Evolutionary conservation across 35 echinoderm and acorn worm genomes (phyloP).

Genomic region (Hemicentrotus pulcherrimus): DNA sequence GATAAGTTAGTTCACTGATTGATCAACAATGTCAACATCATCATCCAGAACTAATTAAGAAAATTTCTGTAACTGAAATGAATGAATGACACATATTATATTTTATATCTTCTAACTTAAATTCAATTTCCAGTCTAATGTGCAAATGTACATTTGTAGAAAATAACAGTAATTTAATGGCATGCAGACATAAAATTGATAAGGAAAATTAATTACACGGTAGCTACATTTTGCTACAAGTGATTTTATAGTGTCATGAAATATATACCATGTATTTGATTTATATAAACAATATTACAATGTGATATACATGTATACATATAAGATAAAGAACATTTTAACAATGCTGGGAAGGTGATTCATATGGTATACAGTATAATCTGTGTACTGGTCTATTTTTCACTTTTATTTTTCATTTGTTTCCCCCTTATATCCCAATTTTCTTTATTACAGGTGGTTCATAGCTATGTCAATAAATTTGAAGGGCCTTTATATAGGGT

Average conservation of each 20-base stretch:
- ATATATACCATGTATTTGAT: neutral
- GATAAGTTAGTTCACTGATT: too few species aligned
- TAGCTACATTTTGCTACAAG: too few species aligned
- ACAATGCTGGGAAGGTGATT: neutral
- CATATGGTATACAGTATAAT: neutral
- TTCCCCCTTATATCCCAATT: neutral
- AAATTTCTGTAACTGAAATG: too few species aligned
- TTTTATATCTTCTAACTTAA: too few species aligned
- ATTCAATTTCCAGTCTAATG: too few species aligned
- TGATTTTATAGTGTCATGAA: neutral
- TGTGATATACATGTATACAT: neutral
- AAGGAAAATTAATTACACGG: too few species aligned
- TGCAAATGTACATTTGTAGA: too few species aligned
- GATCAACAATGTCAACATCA: too few species aligned
- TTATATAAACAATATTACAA: neutral
- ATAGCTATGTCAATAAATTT: constrained; percentile 64
- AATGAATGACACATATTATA: too few species aligned
- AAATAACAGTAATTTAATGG: too few species aligned
- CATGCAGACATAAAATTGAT: too few species aligned
- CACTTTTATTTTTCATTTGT: neutral
- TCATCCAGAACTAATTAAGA: too few species aligned
- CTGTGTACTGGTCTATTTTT: neutral
- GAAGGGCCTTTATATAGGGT: constrained; percentile 70
- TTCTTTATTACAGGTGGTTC: constrained; percentile 57
- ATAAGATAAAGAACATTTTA: neutral